A percentile compares a stretch with the other conserved stretches of the same genome.
phyloP scores from a whole-genome alignment of 2,113 vertebrate species.

The Motacilla tschutschensis region DNA sequence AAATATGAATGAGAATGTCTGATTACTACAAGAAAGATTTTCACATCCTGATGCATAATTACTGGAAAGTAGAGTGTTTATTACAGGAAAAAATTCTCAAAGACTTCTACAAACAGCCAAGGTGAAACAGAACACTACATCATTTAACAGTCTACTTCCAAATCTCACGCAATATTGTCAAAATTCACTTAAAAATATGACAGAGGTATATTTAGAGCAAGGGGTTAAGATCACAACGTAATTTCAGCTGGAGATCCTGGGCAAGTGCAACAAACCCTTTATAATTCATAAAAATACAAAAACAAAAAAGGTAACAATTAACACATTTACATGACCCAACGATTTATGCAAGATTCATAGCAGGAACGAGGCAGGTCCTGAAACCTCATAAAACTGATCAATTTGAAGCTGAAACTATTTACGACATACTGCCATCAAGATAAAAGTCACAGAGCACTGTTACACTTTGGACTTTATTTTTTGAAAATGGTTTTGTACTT shows the following conservation, averaged over 20 bases:
- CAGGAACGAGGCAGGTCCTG: slow-evolving; percentile 1
- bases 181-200: not conserved
- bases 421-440: slow-evolving; percentile 58
- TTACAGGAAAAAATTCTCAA: not conserved
- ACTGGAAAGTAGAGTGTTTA: not conserved
- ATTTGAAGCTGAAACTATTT: slow-evolving; percentile 65
- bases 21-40: not conserved
- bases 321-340: not conserved
- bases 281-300: not conserved
- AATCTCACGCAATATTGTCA: not conserved
- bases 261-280: not conserved
- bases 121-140: not conserved
- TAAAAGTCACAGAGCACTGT: slow-evolving; percentile 53
- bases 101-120: not conserved
- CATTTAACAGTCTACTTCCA: not conserved
- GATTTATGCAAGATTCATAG: slow-evolving; percentile 7
- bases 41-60: not conserved
- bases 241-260: not conserved
- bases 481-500: slow-evolving; percentile 50
- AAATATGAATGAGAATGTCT: not conserved
- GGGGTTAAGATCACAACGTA: not conserved
- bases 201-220: not conserved
- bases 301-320: not conserved
- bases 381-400: slow-evolving; percentile 66
- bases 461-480: slow-evolving; percentile 69